These are phyloP conservation scores for Ciconia stormi DNA, from an alignment of 2,113 vertebrate genomes.

Conservation along the genomic window DNA sequence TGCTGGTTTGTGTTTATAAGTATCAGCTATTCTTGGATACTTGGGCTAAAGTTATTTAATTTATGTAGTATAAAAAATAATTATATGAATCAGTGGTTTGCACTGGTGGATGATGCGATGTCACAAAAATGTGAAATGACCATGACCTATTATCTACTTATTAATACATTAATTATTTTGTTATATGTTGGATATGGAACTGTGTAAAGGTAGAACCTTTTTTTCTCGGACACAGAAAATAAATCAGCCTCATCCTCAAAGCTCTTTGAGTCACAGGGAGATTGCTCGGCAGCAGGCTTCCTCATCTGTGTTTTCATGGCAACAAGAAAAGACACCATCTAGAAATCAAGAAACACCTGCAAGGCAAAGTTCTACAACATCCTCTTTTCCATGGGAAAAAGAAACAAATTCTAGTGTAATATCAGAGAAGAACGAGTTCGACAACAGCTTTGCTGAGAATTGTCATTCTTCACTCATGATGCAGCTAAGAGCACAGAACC, in stretches of 20 bases:
- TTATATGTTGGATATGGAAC: neutral
- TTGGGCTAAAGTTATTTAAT: neutral
- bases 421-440: neutral
- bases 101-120: neutral
- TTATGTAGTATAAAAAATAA: neutral
- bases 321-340: constrained; percentile 79
- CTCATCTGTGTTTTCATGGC: constrained; percentile 92
- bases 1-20: neutral
- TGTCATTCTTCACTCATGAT: constrained; percentile 69
- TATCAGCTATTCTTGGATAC: neutral
- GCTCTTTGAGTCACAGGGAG: constrained; percentile 81
- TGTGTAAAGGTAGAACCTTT: neutral
- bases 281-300: constrained; percentile 87
- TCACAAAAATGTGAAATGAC: neutral
- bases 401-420: constrained; percentile 68
- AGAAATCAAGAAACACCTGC: constrained; percentile 76
- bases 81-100: neutral
- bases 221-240: constrained; percentile 66
- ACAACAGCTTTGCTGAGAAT: constrained; percentile 47
- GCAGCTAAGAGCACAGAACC: constrained; percentile 83
- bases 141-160: neutral
- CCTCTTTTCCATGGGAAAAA: constrained; percentile 70
- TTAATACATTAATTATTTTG: neutral
- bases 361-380: constrained; percentile 71
- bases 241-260: constrained; percentile 70